Conservation (phyloP, 2,113 vertebrate genomes). For the Shinisaurus crocodilurus region DNA sequence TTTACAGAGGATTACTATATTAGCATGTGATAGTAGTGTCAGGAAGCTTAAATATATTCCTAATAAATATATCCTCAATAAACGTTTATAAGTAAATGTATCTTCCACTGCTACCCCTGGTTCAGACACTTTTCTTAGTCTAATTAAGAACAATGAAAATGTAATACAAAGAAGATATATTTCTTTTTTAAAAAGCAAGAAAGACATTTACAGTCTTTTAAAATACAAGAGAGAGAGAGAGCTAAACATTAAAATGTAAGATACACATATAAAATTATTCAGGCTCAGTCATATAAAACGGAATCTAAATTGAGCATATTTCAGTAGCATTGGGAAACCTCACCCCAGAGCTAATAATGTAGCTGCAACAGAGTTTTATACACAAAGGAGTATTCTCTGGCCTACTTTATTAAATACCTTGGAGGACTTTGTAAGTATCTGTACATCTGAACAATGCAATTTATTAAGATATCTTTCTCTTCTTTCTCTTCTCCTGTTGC, state of each 20-base stretch:
- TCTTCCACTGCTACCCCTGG: slow-evolving; percentile 56
- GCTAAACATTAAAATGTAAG: slow-evolving; percentile 73
- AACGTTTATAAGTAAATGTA: slow-evolving; percentile 48
- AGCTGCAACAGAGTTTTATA: slow-evolving; percentile 67
- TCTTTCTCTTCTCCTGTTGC: slow-evolving; percentile 50
- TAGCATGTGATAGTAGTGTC: slow-evolving; percentile 51
- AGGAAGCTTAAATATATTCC: slow-evolving; percentile 62
- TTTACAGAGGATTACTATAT: slow-evolving; percentile 43
- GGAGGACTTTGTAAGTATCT: slow-evolving; percentile 61
- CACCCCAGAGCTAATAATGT: slow-evolving; percentile 69
- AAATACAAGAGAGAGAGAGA: slow-evolving; percentile 55
- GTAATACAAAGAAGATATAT: slow-evolving; percentile 49
- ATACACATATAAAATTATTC: slow-evolving; percentile 74
- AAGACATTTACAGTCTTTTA: slow-evolving; percentile 60
- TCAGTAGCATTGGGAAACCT: slow-evolving; percentile 67
- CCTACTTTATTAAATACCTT: slow-evolving; percentile 71
- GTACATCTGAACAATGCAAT: slow-evolving; percentile 62
- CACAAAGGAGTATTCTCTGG: slow-evolving; percentile 65
- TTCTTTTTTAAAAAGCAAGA: slow-evolving; percentile 19
- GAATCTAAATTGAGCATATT: slow-evolving; percentile 72
- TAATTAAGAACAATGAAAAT: slow-evolving; percentile 66
- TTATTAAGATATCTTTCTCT: slow-evolving; percentile 57
- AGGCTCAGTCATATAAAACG: slow-evolving; percentile 56
- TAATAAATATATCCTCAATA: not conserved
- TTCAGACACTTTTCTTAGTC: slow-evolving; percentile 48